phyloP scores from a whole-genome alignment of 2,113 vertebrate species.

The Chrysochloris asiatica region DNA sequence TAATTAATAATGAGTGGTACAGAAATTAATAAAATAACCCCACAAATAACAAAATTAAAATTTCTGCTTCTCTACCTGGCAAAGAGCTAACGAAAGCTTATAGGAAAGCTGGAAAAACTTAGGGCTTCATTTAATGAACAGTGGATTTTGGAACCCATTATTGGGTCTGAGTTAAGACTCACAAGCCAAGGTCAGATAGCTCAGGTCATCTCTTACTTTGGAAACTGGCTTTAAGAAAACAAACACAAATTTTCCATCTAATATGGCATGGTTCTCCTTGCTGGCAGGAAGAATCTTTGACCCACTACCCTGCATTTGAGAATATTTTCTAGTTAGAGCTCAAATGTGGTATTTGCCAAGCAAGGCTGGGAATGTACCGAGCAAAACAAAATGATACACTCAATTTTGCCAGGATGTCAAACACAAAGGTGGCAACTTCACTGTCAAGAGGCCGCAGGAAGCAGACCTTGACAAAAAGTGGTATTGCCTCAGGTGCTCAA shows the following conservation, averaged over 20 bases:
- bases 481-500: background rate
- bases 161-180: background rate
- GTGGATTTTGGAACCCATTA: background rate
- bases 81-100: background rate
- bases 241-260: background rate
- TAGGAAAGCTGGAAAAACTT: slow-evolving; percentile 7
- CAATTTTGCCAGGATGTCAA: background rate
- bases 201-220: background rate
- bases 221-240: background rate
- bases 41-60: background rate
- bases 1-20: background rate
- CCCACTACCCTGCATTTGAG: background rate
- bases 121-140: background rate
- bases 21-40: slow-evolving; percentile 33
- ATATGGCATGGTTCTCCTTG: background rate
- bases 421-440: background rate
- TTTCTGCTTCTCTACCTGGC: background rate
- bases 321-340: background rate
- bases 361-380: background rate
- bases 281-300: slow-evolving; percentile 19
- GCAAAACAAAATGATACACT: background rate
- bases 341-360: slow-evolving; percentile 22
- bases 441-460: background rate
- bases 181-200: slow-evolving; percentile 6
- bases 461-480: background rate